Conservation (phyloP, 2,113 vertebrate species). For the Hemichromis elongatus region DNA sequence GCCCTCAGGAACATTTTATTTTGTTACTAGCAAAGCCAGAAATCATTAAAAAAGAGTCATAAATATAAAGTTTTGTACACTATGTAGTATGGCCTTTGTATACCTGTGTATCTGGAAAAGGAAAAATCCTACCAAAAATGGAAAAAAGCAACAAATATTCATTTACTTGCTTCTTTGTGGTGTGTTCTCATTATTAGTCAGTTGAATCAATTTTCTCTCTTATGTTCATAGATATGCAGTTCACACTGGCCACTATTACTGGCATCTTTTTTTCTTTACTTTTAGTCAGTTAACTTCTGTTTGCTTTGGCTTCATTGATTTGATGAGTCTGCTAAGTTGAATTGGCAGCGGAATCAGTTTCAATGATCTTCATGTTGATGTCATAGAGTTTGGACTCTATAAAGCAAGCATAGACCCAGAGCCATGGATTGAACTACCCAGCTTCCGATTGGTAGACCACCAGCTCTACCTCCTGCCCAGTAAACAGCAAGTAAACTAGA, state of each 20-base stretch:
- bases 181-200: neutral
- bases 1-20: neutral
- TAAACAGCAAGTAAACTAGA: neutral
- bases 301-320: neutral
- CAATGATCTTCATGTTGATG: neutral
- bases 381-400: neutral
- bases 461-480: neutral
- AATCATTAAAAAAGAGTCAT: neutral
- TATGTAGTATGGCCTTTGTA: neutral
- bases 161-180: neutral
- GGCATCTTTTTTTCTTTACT: neutral
- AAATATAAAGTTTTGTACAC: neutral
- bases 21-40: neutral
- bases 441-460: neutral
- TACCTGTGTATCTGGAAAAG: neutral
- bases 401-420: neutral
- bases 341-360: neutral
- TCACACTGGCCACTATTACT: neutral
- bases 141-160: accelerated
- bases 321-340: neutral
- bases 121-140: neutral
- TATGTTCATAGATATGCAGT: neutral
- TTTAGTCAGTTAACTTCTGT: neutral
- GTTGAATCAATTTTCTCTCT: neutral
- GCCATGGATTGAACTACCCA: neutral